Evolutionary conservation across 2,888 invertebrate genomes (phyloP).

Genomic region (Parapristionchus giblindavisi): DNA sequence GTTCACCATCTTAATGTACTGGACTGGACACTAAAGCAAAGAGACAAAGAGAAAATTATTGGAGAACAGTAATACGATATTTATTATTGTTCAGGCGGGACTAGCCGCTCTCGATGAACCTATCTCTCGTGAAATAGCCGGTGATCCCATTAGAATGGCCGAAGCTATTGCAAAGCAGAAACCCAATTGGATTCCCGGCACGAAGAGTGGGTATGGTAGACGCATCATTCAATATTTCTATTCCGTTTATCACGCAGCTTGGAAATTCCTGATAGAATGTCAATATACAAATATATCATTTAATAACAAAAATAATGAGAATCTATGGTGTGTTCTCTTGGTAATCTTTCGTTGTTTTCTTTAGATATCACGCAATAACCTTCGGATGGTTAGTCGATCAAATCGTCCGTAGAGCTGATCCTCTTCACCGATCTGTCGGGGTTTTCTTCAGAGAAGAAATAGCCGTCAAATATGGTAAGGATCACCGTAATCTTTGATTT

Average conservation of each 20-base stretch:
- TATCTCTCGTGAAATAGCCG: constrained; percentile 67
- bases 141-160: constrained; percentile 69
- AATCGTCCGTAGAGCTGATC: constrained; percentile 70
- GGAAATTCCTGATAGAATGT: no score
- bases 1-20: background rate
- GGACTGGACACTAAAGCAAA: background rate
- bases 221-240: no score
- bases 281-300: no score
- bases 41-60: background rate
- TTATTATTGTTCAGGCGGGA: constrained; percentile 64
- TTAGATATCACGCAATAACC: constrained; percentile 71
- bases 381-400: constrained; percentile 72
- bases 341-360: background rate
- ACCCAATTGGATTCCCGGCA: constrained; percentile 66
- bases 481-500: background rate
- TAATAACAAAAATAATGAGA: no score
- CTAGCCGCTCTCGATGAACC: constrained; percentile 70
- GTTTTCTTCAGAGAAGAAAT: constrained; percentile 70
- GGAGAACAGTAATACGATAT: background rate
- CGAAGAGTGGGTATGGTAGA: constrained; percentile 60
- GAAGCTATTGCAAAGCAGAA: constrained; percentile 68
- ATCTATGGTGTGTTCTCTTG: no score
- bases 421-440: constrained; percentile 57
- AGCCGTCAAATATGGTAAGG: constrained; percentile 58
- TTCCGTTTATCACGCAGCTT: no score